Conservation (phyloP, 2,888 invertebrate species). For the Eristalinus sepulchralis region DNA sequence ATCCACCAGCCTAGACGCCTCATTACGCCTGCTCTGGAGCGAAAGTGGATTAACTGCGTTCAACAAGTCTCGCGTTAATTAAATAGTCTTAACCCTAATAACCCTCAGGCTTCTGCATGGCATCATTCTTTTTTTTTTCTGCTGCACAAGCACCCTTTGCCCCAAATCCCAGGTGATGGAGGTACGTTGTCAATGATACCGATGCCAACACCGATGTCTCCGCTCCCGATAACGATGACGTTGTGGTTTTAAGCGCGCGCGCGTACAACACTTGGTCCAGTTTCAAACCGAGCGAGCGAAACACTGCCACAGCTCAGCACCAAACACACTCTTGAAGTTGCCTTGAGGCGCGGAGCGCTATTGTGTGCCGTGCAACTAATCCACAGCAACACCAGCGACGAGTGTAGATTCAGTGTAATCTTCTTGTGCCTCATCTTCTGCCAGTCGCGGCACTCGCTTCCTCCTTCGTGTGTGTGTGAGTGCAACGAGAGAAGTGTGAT, state of each 20-base stretch:
- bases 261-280: conserved; percentile 55
- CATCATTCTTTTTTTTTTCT: neutral
- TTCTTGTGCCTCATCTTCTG: conserved; percentile 14
- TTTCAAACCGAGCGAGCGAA: conserved; percentile 27
- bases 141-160: conserved; percentile 27
- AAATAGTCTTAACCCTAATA: conserved; percentile 64
- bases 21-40: neutral
- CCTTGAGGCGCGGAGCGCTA: conserved; percentile 23
- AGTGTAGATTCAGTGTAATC: conserved; percentile 59
- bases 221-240: conserved; percentile 2
- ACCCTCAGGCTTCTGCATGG: neutral
- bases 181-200: neutral
- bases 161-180: neutral
- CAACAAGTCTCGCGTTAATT: conserved; percentile 48
- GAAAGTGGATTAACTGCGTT: conserved; percentile 29
- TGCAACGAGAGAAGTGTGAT: conserved; percentile 12
- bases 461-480: neutral
- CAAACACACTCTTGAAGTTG: neutral
- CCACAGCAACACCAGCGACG: conserved; percentile 14
- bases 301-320: conserved; percentile 27
- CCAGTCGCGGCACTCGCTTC: neutral
- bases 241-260: conserved; percentile 31
- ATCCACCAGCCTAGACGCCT: neutral
- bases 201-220: neutral
- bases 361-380: conserved; percentile 56